These are phyloP conservation scores for Podarcis lilfordi DNA, from an alignment of 2,797 vertebrate genomes.

Conservation along the genomic window DNA sequence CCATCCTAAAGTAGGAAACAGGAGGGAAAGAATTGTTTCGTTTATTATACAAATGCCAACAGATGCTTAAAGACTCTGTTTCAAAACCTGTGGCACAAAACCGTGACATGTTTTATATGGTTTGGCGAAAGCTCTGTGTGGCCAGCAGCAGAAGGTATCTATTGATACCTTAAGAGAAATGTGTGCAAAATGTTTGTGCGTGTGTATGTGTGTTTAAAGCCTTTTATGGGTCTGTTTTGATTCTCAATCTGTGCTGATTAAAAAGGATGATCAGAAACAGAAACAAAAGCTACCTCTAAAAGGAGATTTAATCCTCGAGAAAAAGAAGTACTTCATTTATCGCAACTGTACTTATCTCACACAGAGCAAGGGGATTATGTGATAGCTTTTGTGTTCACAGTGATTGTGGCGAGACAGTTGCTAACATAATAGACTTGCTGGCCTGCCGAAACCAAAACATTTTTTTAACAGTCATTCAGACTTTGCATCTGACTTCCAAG, in stretches of 20 bases:
- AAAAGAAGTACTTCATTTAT: slow-evolving; percentile 73
- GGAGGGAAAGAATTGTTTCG: slow-evolving; percentile 51
- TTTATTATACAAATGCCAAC: slow-evolving; percentile 68
- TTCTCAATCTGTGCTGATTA: slow-evolving; percentile 68
- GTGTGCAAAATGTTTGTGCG: not conserved
- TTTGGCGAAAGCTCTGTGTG: slow-evolving; percentile 54
- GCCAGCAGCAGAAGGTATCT: slow-evolving; percentile 28
- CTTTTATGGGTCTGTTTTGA: slow-evolving; percentile 50
- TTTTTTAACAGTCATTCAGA: slow-evolving; percentile 50
- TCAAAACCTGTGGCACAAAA: slow-evolving; percentile 70
- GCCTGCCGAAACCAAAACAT: slow-evolving; percentile 74
- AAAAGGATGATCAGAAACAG: slow-evolving; percentile 66
- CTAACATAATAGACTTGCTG: slow-evolving; percentile 72
- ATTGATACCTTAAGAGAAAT: not conserved
- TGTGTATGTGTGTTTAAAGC: slow-evolving; percentile 15
- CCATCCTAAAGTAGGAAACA: slow-evolving; percentile 40
- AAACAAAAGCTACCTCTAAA: slow-evolving; percentile 31
- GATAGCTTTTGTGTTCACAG: slow-evolving; percentile 72
- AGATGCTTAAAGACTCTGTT: slow-evolving; percentile 71
- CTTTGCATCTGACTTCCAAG: slow-evolving; percentile 65
- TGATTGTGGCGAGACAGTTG: slow-evolving; percentile 68
- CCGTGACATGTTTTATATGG: slow-evolving; percentile 61
- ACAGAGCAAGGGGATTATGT: slow-evolving; percentile 70
- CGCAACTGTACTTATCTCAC: slow-evolving; percentile 64
- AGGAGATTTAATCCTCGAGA: slow-evolving; percentile 67